Base-by-base conservation (phyloP, 2,888 invertebrate species). In the Augiades crinisus region DNA sequence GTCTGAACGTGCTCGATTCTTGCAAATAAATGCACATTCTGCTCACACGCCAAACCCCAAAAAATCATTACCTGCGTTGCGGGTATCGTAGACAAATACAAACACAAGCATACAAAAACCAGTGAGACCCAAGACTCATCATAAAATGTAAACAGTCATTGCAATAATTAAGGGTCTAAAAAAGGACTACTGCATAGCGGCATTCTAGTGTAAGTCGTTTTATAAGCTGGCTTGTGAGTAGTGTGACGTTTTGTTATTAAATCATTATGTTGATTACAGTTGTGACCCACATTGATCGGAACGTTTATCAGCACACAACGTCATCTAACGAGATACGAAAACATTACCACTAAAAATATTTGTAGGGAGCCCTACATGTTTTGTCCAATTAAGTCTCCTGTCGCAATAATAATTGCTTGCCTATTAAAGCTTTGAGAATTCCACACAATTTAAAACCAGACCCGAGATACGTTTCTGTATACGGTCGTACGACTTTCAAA, bases 401-500 rank as follows among this genome's bases (percentile, higher is more conserved):
- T 33, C 22, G 22, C 38, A 40, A 47, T 40, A 40, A 47, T 38
- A 47, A 47, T 47, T 14, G 40, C 22, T 40, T 40, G n/a, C 13
- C 31, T 30, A 47, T 19, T 21, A 38, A 13, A 27, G 19, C 37
- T 33, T 30, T 30, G 10, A 33, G 17, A 46, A 53, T 53, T 53
- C 46, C 53, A 27, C 34, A 50, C 49, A 47, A 54, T 47, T 53
- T 47, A 54, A 56, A 56, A 49, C 34, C 47, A 43, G 51, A 47
- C 43, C 40, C 36, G 21, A 56, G 43, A 47, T 36, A 43, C 12
- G 46, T 51, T 50, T 57, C 53, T 52, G 34, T 51, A 46, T 57
- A 56, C 56, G 56, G 56, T 45, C 38, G 47, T 49, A 59, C 56
- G 57, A 59, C 57, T 55, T 62, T 62, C 60, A 65, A 66, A 57